Evolutionary conservation across 2,113 vertebrate species (phyloP), one percentile per base, ranked within the genome.

Genomic region (Actenoides hombroni): DNA sequence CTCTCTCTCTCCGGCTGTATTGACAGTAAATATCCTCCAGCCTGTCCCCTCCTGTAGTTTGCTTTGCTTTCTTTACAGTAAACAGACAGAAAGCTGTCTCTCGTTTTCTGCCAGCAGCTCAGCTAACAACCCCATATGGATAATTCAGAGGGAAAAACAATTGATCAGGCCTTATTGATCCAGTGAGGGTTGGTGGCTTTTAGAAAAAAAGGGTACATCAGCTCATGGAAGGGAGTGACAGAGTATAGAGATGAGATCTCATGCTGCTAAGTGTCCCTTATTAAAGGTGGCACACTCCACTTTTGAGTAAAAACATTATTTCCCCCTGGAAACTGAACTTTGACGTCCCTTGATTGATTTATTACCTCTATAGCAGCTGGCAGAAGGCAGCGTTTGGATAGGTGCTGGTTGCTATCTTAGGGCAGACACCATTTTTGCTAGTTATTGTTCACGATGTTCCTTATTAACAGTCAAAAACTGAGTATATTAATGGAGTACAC

Each of bases 21-120:
- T 98, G 97, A 98, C 96, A 95, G 97, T 97, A 98, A 98, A 98
- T 70, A 97, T 4, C 67, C 65, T n/a, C 25, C 91, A 83, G 87
- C 94, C 86, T 90, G 93, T 95, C 88, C 93, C 93, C 93, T 96
- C 91, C 93, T 35, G 16, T 53, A 86, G 92, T 83, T 89, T 83
- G 91, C 97, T 97, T 95, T 11, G 64, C 92, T 79, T 97, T 95
- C 97, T 98, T 97, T 97, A 98, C 86, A 92, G 94, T 97, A 98
- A 98, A 98, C 96, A 98, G 85, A 64, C 37, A 94, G 67, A 92
- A 95, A 95, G 88, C 95, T 80, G 76, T 73, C 94, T 92, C 93
- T 92, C 0, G 0, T 91, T 95, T 96, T 75, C 91, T 92, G 92
- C 90, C 90, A 96, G 88, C 79, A 90, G 88, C 83, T 93, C 92